Evolutionary conservation across 2,888 invertebrate genomes (phyloP).

Genomic region (Matsumyia berberina): DNA sequence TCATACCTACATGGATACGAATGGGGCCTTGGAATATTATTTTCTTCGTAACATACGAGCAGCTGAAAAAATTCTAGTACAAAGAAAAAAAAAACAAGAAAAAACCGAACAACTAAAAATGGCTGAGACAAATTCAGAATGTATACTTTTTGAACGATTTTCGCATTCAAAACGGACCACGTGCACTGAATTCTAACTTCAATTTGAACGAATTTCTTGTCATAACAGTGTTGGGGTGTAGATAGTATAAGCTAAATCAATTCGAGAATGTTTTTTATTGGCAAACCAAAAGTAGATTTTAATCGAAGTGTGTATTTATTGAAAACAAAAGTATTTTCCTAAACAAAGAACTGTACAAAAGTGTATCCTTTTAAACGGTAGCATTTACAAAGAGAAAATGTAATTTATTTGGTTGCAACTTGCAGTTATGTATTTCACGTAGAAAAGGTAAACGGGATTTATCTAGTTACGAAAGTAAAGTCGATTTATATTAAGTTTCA

Average conservation of each 20-base stretch:
- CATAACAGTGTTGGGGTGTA: constrained; percentile 22
- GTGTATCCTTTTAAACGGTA: constrained; percentile 58
- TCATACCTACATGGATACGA: constrained; percentile 96
- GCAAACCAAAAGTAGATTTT: constrained; percentile 57
- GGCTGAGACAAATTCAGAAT: constrained; percentile 54
- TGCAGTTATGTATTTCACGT: no score
- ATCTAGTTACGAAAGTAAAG: constrained; percentile 35
- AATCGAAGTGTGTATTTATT: constrained; percentile 54
- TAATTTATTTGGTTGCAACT: constrained; percentile 52
- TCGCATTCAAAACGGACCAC: constrained; percentile 2
- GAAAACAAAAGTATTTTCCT: constrained; percentile 68
- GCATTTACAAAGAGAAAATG: constrained; percentile 59
- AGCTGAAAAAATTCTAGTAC: constrained; percentile 90
- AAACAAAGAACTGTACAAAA: constrained; percentile 63
- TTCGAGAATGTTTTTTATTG: constrained; percentile 49
- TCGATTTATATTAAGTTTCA: constrained; percentile 56
- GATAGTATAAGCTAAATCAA: constrained; percentile 32
- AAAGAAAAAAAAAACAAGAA: constrained; percentile 14
- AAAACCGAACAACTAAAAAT: constrained; percentile 56
- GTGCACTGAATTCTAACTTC: constrained; percentile 17
- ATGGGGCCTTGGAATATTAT: constrained; percentile 99
- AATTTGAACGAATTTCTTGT: constrained; percentile 48
- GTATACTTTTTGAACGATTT: constrained; percentile 35
- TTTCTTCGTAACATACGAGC: constrained; percentile 97
- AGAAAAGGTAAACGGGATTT: constrained; percentile 16